A percentile compares a stretch with the other conserved stretches of the same genome.
phyloP scores from a whole-genome alignment of 2,888 invertebrate genomes.

The Sicus ferrugineus region DNA sequence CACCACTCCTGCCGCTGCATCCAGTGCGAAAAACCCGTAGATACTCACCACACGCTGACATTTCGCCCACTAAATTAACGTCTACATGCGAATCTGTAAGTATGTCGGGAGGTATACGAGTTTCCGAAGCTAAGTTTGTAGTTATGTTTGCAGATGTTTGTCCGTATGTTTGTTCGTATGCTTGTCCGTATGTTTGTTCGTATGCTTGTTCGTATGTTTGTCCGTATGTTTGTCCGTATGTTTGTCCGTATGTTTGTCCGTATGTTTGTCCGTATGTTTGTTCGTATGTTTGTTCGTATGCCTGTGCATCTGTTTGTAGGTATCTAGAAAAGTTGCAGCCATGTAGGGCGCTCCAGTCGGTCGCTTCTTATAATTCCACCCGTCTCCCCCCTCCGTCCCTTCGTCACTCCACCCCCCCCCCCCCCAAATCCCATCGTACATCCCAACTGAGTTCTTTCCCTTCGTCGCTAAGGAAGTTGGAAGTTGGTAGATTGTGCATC shows the following conservation, averaged over 20 bases:
- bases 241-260: neutral
- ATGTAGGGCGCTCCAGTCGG: neutral
- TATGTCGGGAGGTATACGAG: slow-evolving; percentile 5
- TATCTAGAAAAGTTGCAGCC: no score
- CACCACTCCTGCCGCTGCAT: slow-evolving; percentile 1
- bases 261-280: neutral
- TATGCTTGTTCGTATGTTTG: neutral
- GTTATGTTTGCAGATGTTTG: slow-evolving; percentile 22
- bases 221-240: neutral
- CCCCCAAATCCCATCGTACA: no score
- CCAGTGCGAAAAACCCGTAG: neutral
- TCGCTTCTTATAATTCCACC: no score
- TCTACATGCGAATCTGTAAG: slow-evolving; percentile 18
- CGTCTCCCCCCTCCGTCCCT: no score
- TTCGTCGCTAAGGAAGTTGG: slow-evolving; percentile 17
- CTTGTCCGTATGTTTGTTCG: neutral
- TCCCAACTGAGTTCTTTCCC: slow-evolving; percentile 21
- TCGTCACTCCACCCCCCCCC: no score
- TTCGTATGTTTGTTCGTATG: neutral
- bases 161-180: neutral
- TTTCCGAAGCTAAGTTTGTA: slow-evolving; percentile 24
- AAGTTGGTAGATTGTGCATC: slow-evolving; percentile 19
- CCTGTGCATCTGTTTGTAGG: neutral
- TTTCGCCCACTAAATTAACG: slow-evolving; percentile 20
- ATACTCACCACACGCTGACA: slow-evolving; percentile 12